Percentiles rank a stretch among this genome's conserved stretches.
Conservation (phyloP, 2,888 invertebrate genomes). For the Drosophila prolongata region DNA sequence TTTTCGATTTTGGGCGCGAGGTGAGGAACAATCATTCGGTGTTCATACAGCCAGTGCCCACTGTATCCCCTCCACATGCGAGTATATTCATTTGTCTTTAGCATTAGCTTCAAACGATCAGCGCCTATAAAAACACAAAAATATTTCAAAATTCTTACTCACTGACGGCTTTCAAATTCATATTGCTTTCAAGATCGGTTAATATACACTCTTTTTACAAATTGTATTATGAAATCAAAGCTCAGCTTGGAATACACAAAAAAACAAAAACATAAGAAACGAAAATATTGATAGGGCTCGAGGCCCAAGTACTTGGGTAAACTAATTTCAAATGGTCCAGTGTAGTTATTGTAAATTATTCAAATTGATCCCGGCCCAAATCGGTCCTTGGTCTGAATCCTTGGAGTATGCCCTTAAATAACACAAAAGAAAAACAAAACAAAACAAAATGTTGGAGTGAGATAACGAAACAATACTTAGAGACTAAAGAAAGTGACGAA, state of each 20-base stretch:
- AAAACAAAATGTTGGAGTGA: slow-evolving; percentile 84
- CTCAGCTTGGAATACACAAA: slow-evolving; percentile 24
- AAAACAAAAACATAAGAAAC: not conserved
- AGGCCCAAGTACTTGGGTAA: slow-evolving; percentile 45
- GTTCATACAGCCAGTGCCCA: slow-evolving; percentile 7
- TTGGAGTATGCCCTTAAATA: slow-evolving; percentile 71
- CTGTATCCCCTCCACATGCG: slow-evolving; percentile 5
- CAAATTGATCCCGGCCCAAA: slow-evolving; percentile 44
- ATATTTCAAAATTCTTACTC: slow-evolving; percentile 1
- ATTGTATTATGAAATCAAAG: slow-evolving; percentile 24
- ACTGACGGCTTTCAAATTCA: slow-evolving; percentile 22
- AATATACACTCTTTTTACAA: slow-evolving; percentile 28
- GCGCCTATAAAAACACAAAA: slow-evolving; percentile 5
- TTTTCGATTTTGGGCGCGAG: slow-evolving; percentile 13
- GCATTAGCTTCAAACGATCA: slow-evolving; percentile 26
- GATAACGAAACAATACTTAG: slow-evolving; percentile 84
- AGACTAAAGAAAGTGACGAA: slow-evolving; percentile 73
- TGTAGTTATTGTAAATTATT: slow-evolving; percentile 73
- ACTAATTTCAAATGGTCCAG: slow-evolving; percentile 68
- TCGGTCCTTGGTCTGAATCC: slow-evolving; percentile 16
- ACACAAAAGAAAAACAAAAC: slow-evolving; percentile 22
- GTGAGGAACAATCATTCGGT: slow-evolving; percentile 7
- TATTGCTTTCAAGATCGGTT: slow-evolving; percentile 34
- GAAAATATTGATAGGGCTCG: slow-evolving; percentile 19
- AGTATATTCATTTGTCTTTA: slow-evolving; percentile 11